Evolutionary conservation across 2,113 vertebrate species (phyloP), one percentile per base, ranked within the genome.

Genomic region (rabbit (Oryctolagus cuniculus)): DNA sequence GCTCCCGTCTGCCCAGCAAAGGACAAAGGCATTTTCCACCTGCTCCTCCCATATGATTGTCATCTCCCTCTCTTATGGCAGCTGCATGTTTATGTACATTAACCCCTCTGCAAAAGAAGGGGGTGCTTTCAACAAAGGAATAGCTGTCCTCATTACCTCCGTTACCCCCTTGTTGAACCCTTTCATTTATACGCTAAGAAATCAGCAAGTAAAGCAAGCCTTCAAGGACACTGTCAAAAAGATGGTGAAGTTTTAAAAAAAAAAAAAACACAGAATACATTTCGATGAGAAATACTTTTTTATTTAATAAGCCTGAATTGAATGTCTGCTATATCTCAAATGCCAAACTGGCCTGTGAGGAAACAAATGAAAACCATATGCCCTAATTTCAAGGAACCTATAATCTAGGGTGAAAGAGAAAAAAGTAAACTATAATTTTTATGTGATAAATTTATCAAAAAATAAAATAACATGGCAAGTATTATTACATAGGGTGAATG

Each of bases 71-170:
- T 97, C 96, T 38, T 97, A 97, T 6, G 61, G 96, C 25, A 97
- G 95, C 93, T 96, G 96, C 61, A 97, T 96, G 77, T 97, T 96
- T 64, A 96, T 92, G 91, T 97, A 97, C 44, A 81, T 96, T 36
- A 96, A 97, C 51, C 96, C 96, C 5, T 95, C 93, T 63, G 91
- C 89, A 87, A 94, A 95, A 87, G 90, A 95, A 90, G 63, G 34
- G 58, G 86, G 90, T 53, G 63, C 92, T 53, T 94, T 96, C 89
- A 96, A 94, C 77, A 96, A 96, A 78, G 95, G 73, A 51, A 87
- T 96, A 22, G 83, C 95, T n/a, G 74, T 97, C 25, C 89, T 96
- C 51, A 87, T 93, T 77, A 96, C 51, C 10, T 97, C 96, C 5
- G 51, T 97, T 70, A 83, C 91, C 22, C 96, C 95, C 49, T 44